Percentiles rank a stretch among this genome's conserved stretches.
phyloP scores from a whole-genome alignment of 92 coral and sea anemone genomes.

The Actinernus sp. region DNA sequence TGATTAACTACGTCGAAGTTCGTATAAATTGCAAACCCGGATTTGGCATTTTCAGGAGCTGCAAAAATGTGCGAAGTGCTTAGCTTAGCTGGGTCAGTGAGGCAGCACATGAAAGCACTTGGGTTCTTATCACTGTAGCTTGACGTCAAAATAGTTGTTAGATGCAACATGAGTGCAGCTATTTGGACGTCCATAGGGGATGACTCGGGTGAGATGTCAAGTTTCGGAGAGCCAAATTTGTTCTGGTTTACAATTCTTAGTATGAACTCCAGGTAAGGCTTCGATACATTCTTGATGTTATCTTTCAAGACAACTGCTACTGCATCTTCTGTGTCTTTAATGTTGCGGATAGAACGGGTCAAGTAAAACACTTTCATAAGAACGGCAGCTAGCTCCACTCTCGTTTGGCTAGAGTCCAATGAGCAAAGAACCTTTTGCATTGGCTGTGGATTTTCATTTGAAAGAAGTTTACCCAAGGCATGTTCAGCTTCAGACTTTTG shows the following conservation, averaged over 20 bases:
- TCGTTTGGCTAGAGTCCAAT: conserved; percentile 34
- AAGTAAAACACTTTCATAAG: conserved; percentile 68
- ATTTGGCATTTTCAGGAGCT: conserved; percentile 10
- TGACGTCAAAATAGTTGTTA: conserved; percentile 70
- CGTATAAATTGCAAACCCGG: conserved; percentile 9
- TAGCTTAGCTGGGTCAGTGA: conserved; percentile 48
- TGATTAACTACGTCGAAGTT: background rate
- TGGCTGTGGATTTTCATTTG: conserved; percentile 16
- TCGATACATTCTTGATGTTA: conserved; percentile 15
- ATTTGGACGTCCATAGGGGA: conserved; percentile 66
- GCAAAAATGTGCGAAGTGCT: conserved; percentile 21
- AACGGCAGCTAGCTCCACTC: conserved; percentile 62
- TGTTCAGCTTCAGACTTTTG: conserved; percentile 51
- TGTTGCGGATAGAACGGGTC: conserved; percentile 65
- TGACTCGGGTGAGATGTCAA: conserved; percentile 72
- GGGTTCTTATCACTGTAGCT: conserved; percentile 6
- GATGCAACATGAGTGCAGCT: conserved; percentile 76
- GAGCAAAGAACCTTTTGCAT: conserved; percentile 24
- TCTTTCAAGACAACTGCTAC: conserved; percentile 43
- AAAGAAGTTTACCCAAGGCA: conserved; percentile 64
- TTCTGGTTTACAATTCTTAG: conserved; percentile 58
- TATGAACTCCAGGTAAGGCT: conserved; percentile 64
- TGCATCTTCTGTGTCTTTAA: conserved; percentile 80
- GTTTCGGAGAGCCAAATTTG: conserved; percentile 56
- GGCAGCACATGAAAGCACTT: conserved; percentile 47